phyloP scores from a whole-genome alignment of 2,113 vertebrate genomes.

The Athene cunicularia region DNA sequence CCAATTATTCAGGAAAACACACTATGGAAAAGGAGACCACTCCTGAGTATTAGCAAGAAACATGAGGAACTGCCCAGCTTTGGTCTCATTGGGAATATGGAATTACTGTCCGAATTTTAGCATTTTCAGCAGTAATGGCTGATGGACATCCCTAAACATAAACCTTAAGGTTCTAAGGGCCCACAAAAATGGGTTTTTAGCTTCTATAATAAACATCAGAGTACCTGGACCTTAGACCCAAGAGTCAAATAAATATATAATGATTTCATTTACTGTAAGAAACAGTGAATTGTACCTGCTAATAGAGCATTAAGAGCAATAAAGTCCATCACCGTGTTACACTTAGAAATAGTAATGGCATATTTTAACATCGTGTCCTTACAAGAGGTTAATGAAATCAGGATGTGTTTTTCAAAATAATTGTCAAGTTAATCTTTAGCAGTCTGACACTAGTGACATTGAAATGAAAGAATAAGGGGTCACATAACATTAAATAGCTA shows the following conservation, averaged over 20 bases:
- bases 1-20: background rate
- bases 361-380: background rate
- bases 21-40: background rate
- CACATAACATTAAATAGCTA: background rate
- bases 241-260: background rate
- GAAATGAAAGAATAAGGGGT: background rate
- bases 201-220: background rate
- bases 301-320: background rate
- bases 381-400: constrained; percentile 38
- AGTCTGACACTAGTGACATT: background rate
- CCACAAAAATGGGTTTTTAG: background rate
- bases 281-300: background rate
- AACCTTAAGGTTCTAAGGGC: background rate
- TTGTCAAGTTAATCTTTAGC: background rate
- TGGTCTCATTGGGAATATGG: background rate
- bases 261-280: background rate
- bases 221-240: background rate
- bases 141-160: background rate
- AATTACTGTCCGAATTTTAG: background rate
- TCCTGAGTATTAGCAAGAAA: background rate
- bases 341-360: background rate
- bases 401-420: background rate
- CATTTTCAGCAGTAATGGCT: background rate
- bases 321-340: background rate
- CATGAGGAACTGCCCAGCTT: background rate